Evolutionary conservation across 2,888 invertebrate species (phyloP), one percentile per base, ranked within the genome.

Genomic region (Chydorus sphaericus): DNA sequence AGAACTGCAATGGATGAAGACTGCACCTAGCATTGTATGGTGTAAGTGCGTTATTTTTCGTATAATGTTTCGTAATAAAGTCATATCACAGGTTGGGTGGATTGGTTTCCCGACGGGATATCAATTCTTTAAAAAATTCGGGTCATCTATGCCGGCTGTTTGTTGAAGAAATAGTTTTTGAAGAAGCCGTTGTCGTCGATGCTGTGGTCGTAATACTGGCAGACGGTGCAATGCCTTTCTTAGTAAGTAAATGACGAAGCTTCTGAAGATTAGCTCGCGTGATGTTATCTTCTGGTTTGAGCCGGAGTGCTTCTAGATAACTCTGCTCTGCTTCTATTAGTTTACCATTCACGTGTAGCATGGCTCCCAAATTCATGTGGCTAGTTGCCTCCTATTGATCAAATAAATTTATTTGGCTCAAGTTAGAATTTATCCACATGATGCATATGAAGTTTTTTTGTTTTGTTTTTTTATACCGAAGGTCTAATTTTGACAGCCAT

Each of bases 341-440:
- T 70, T 91, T 91, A 26, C 90, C 90, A 69, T 93, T 89, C 62
- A 92, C 76, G 73, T 96, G 94, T 58, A 92, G 75, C 67, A 96
- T 94, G 57, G 94, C 94, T 26, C 94, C 96, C 57, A 93, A 77
- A 71, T 96, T 94, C 65, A 92, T 90, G 71, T 92, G 90, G 58
- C 89, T 86, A 62, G 88, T 81, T 0, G 92, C 85, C 66, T 91
- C 88, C 82, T 89, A 71, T 1, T 75, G 75, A 61, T 26, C 11
- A 51, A 30, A 55, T 53, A 33, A 8, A 30, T 38, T 37, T 16
- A 38, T 3, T 38, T n/a, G 16, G 3, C 6, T 16, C n/a, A 14
- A 39, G 10, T 11, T 16, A 16, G 18, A 4, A 16, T 3, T 8
- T 39, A 20, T 16, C 39, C 10, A 14, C 10, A 26, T 26, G 30